Conservation (phyloP, 2,888 invertebrate species). For the Drosophila flavopinicola region DNA sequence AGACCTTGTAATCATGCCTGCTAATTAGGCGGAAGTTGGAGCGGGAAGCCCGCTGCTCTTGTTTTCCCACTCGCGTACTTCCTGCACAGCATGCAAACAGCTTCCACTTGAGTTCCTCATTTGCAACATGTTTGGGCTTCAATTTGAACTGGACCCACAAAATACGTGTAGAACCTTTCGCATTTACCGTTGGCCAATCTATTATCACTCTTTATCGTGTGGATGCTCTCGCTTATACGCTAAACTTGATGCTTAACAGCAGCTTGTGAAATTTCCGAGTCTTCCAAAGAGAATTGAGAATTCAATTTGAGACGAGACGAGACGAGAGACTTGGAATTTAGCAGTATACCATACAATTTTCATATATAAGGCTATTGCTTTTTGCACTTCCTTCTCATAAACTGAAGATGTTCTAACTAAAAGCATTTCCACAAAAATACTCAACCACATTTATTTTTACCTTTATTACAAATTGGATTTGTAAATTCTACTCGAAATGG, state of each 20-base stretch:
- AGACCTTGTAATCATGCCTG: slow-evolving; percentile 55
- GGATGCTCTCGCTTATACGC: not conserved
- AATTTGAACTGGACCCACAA: not conserved
- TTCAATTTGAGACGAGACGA: too few relatives aligned
- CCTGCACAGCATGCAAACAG: slow-evolving; percentile 3
- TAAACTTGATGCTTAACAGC: slow-evolving; percentile 1
- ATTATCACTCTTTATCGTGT: not conserved
- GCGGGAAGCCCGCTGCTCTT: not conserved
- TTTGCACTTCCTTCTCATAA: too few relatives aligned
- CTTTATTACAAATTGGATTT: too few relatives aligned
- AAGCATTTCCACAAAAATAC: too few relatives aligned
- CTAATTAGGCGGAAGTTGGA: slow-evolving; percentile 71
- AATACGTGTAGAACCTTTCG: slow-evolving; percentile 16
- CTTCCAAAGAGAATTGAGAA: too few relatives aligned
- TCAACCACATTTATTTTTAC: too few relatives aligned
- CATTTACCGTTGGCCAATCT: slow-evolving; percentile 15
- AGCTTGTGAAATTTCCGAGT: not conserved
- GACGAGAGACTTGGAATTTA: too few relatives aligned
- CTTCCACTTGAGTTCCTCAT: slow-evolving; percentile 6
- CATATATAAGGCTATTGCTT: too few relatives aligned
- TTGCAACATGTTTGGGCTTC: not conserved
- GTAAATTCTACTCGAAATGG: too few relatives aligned
- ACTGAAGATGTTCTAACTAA: too few relatives aligned
- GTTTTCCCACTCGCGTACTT: slow-evolving; percentile 17
- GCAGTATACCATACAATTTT: too few relatives aligned